Evolutionary conservation across 2,113 vertebrate species (phyloP), one percentile per base, ranked within the genome.

Genomic region (Motacilla tschutschensis): DNA sequence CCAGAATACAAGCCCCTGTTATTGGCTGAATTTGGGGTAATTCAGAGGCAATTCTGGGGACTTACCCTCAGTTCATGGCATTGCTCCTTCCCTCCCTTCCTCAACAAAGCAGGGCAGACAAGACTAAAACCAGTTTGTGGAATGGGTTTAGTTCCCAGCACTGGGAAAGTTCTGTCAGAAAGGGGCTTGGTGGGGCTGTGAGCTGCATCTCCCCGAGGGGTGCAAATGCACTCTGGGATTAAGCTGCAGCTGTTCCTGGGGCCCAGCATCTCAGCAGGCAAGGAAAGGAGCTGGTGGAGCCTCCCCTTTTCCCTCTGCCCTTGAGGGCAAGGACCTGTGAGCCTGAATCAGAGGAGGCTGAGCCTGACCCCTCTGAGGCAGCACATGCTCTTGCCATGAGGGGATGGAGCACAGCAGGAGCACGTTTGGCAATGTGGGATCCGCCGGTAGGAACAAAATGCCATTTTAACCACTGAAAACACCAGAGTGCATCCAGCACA

Each of bases 391-490:
- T 69, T 44, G 7, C 18, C 35, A 24, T 3, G 31, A 74, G 44
- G 60, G 29, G 35, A 33, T 14, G 10, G 81, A 88, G 64, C 81
- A 62, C 71, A 94, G 79, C 79, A 90, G 72, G 91, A 76, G 16
- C 66, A 50, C 0, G 0, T 72, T 87, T 76, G 67, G 71, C 35
- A 72, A 9, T 44, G 58, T 40, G 81, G 63, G 43, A 29, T 65
- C 59, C 6, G 7, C 66, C n/a, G 65, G 35, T 31, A 86, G 75
- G 84, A 86, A 63, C 33, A 79, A 87, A 70, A 91, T 70, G 40
- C 44, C 59, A n/a, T 85, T 92, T 88, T 55, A 85, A 47, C 82
- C 51, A 25, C 84, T 79, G 73, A 17, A 88, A 88, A 76, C 53
- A 73, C 15, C 35, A 82, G 59, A 26, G 19, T 66, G 43, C 60